Conservation (phyloP, 2,113 vertebrate species). For the Amblyornis subalaris region DNA sequence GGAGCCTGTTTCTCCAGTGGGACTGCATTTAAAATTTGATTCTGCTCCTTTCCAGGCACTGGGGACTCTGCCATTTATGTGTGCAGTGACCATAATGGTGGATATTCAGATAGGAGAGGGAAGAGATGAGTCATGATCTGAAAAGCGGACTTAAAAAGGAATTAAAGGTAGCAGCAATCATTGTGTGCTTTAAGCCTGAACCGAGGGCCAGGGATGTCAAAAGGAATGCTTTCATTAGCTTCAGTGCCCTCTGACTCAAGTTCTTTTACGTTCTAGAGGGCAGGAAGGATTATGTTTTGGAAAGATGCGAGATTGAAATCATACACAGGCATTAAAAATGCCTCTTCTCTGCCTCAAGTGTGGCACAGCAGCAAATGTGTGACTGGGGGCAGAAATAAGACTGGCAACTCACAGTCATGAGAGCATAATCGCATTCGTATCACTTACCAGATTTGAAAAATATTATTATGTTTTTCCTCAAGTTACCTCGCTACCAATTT, state of each 20-base stretch:
- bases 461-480: neutral
- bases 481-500: neutral
- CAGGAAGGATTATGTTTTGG: constrained; percentile 34
- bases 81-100: neutral
- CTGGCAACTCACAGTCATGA: neutral
- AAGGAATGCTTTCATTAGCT: constrained; percentile 38
- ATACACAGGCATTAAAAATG: constrained; percentile 8
- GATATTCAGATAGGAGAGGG: neutral
- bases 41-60: neutral
- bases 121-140: constrained; percentile 18
- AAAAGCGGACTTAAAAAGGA: constrained; percentile 26
- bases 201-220: neutral
- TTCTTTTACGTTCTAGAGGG: constrained; percentile 16
- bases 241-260: constrained; percentile 2
- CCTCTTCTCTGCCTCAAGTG: neutral
- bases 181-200: neutral
- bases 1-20: neutral
- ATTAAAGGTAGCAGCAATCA: constrained; percentile 40
- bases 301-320: constrained; percentile 12
- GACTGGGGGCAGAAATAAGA: neutral
- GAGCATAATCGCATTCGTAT: neutral
- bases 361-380: neutral
- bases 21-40: neutral
- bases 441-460: neutral
- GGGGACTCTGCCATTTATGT: neutral